Percentiles rank a stretch among this genome's conserved stretches.
phyloP scores from a whole-genome alignment of 2,888 invertebrate species.

The Latrodectus elegans region DNA sequence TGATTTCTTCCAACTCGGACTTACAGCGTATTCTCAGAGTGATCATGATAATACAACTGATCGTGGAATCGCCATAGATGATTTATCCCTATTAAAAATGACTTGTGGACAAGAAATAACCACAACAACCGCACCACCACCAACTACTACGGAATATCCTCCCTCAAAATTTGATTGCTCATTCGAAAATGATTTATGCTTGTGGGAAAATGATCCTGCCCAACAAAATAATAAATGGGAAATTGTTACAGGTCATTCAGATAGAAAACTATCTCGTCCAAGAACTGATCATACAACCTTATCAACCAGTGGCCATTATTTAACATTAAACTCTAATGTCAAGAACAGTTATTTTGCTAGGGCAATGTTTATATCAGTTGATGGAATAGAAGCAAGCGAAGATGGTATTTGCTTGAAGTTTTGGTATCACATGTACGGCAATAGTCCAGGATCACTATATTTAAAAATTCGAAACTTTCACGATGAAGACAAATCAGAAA shows the following conservation, averaged over 20 bases:
- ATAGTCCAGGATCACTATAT: constrained; percentile 49
- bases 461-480: constrained; percentile 36
- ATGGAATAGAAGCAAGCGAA: constrained; percentile 25
- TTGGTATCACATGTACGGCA: constrained; percentile 70
- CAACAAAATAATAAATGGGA: constrained; percentile 26
- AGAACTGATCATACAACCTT: constrained; percentile 62
- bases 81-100: constrained; percentile 49
- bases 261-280: constrained; percentile 53
- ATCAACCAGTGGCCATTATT: constrained; percentile 61
- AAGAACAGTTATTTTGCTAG: constrained; percentile 2
- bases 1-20: constrained; percentile 59
- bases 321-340: constrained; percentile 22
- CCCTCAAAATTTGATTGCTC: constrained; percentile 55
- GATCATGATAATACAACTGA: constrained; percentile 38
- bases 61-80: constrained; percentile 69
- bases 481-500: constrained; percentile 49
- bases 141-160: constrained; percentile 44
- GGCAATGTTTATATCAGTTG: constrained; percentile 24
- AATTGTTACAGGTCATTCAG: constrained; percentile 44
- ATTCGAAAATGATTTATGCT: constrained; percentile 66
- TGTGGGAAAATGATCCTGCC: constrained; percentile 45
- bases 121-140: constrained; percentile 32
- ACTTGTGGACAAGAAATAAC: constrained; percentile 46
- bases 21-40: constrained; percentile 33
- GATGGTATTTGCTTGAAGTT: constrained; percentile 68